Evolutionary conservation across 2,888 invertebrate species (phyloP), one percentile per base, ranked within the genome.

Genomic region (Aplocera efformata): DNA sequence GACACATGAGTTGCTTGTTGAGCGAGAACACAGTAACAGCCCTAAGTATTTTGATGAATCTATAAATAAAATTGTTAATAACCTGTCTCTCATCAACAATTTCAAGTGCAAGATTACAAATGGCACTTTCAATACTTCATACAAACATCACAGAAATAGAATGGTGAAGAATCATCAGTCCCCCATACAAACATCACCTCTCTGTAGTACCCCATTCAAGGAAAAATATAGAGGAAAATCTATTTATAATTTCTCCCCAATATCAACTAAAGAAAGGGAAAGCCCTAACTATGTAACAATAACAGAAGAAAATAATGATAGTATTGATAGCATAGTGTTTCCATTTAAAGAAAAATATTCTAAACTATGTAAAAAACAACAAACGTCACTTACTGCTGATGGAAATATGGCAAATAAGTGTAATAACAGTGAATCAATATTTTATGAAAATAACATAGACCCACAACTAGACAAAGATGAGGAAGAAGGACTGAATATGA

Each of bases 201-300:
- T 79, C 17, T 78, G 80, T 50, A 86, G 86, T 58, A 86, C 86
- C 23, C 86, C 86, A 38, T 80, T 79, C 36, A 71, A 66, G 60
- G 64, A 72, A 29, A 86, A 82, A 58, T 74, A 76, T 48, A 74
- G 81, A 55, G 74, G 76, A 6, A 69, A 75, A 48, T 84, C 85
- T 25, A 84, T 86, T 50, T 84, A 67, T 50, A 78, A 75, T 42
- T 78, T 83, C 48, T 88, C 86, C 21, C 85, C 86, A 24, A 85
- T 88, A 41, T 39, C 57, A 23, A 47, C 46, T 34, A 61, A 42
- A 26, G 35, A 29, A 21, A 42, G 27, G 22, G 38, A 32, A 11
- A 75, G 58, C 44, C 56, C 60, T 17, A 60, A 66, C 8, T 48
- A 40, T 58, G 39, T 44, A 5, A 51, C 61, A 23, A 48, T 63